Evolutionary conservation across 2,797 vertebrate genomes (phyloP).

Genomic region (Poeciliopsis infans): DNA sequence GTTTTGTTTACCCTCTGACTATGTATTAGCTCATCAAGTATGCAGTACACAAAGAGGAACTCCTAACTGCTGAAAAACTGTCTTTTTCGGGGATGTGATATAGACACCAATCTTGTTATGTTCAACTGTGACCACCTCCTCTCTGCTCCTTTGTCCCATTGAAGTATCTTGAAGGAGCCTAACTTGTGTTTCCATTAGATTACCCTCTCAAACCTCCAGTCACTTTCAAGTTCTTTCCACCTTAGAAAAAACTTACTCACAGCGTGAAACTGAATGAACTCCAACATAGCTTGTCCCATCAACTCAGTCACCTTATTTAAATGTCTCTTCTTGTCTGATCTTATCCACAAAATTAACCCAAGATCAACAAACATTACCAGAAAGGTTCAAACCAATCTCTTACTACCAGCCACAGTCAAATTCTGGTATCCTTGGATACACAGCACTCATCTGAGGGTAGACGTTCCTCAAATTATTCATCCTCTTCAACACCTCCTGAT

Average conservation of each 20-base stretch:
- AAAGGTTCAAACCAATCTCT: neutral
- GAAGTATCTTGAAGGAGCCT: neutral
- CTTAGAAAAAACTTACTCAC: neutral
- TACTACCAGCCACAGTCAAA: neutral
- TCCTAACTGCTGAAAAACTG: neutral
- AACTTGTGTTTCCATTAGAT: neutral
- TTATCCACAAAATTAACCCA: slow-evolving; percentile 34
- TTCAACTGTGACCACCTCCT: neutral
- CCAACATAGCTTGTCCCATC: neutral
- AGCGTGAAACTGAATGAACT: neutral
- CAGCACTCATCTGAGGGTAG: neutral
- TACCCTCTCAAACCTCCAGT: neutral
- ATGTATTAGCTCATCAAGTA: neutral
- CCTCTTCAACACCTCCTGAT: neutral
- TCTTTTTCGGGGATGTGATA: neutral
- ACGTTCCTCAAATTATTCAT: neutral
- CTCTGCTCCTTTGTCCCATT: neutral
- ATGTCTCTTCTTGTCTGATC: neutral
- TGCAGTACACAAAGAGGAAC: neutral
- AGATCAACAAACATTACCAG: neutral
- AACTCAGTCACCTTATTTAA: neutral
- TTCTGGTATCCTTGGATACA: neutral
- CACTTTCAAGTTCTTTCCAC: neutral
- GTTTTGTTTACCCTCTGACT: neutral
- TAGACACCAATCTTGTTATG: neutral